phyloP scores from a whole-genome alignment of 2,113 vertebrate genomes.

The Pollachius pollachius region DNA sequence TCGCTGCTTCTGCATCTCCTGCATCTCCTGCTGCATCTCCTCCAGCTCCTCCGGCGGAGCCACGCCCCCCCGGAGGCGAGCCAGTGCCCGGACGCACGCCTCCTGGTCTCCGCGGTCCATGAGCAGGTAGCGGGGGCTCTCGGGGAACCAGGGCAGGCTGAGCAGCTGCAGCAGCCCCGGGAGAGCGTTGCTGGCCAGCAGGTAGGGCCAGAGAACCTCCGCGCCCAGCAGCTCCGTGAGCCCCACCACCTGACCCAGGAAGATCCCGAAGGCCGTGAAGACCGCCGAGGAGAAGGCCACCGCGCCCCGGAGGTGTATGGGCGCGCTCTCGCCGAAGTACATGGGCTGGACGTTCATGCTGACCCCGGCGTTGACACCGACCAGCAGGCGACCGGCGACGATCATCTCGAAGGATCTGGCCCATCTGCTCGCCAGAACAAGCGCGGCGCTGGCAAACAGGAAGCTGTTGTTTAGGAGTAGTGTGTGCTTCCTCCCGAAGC shows the following conservation, averaged over 20 bases:
- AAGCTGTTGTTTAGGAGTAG: conserved; percentile 86
- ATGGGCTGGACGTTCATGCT: conserved; percentile 92
- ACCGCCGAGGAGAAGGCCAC: conserved; percentile 82
- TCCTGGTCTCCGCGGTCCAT: conserved; percentile 82
- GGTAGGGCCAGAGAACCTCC: conserved; percentile 79
- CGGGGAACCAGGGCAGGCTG: conserved; percentile 83
- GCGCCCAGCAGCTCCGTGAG: conserved; percentile 82
- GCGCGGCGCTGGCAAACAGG: conserved; percentile 71
- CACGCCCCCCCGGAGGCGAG: conserved; percentile 67
- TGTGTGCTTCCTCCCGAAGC: conserved; percentile 86
- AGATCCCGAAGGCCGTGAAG: conserved; percentile 84
- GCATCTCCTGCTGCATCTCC: conserved; percentile 81
- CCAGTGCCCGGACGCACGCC: conserved; percentile 77
- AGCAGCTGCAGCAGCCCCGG: conserved; percentile 81
- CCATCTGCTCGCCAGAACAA: conserved; percentile 77
- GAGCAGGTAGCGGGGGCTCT: conserved; percentile 89
- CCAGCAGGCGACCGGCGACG: conserved; percentile 80
- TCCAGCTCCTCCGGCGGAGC: conserved; percentile 76
- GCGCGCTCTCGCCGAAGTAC: conserved; percentile 90
- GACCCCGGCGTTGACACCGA: conserved; percentile 85
- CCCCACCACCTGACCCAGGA: conserved; percentile 84
- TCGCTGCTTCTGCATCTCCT: conserved; percentile 63
- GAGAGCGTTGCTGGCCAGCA: conserved; percentile 82
- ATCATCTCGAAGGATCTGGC: conserved; percentile 90
- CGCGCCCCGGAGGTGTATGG: conserved; percentile 82